Base-by-base conservation (phyloP, 2,888 invertebrate genomes). In the Electrophaes corylata region DNA sequence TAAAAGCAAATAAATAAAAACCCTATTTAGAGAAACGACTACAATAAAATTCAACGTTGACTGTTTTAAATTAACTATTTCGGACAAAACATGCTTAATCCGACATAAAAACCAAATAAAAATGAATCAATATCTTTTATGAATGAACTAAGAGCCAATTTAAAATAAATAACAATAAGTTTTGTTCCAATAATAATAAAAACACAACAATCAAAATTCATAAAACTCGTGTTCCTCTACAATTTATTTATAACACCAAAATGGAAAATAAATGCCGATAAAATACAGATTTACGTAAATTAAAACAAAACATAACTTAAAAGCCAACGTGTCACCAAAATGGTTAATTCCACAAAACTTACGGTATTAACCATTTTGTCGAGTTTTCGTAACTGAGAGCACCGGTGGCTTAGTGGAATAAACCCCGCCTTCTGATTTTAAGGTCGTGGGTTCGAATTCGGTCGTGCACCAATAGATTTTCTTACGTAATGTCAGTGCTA, bases 211-310 rank as follows among this genome's bases (percentile, higher is more conserved):
- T 64, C 55, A 60, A 60, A 47, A 64, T 39, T 50, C 50, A 58
- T 64, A 62, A 60, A 60, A 55, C 16, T 26, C 45, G 31, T 59
- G 62, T 61, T 50, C 10, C 31, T 50, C 40, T n/a, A n/a, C n/a
- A 57, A 62, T 64, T 64, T 60, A 60, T 60, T 55, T 55, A 40
- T 43, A 64, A 58, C 60, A 55, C 58, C 64, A 29, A 55, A 60
- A 53, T 56, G 47, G 57, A 47, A 60, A 50, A 53, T 60, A 57
- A 41, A 41, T 2, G 31, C 49, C 49, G 35, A 49, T 62, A 62
- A 66, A 64, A 59, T 56, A 56, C 4, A 43, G 54, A 60, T 62
- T 56, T 47, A 61, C 48, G 60, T 62, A 64, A 57, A 64, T 64
- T 59, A 62, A 62, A 61, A 61, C 52, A 59, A 50, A 62, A 47